Evolutionary conservation across 2,888 invertebrate genomes (phyloP), one percentile per base, ranked within the genome.

Genomic region (Tipula helvola): DNA sequence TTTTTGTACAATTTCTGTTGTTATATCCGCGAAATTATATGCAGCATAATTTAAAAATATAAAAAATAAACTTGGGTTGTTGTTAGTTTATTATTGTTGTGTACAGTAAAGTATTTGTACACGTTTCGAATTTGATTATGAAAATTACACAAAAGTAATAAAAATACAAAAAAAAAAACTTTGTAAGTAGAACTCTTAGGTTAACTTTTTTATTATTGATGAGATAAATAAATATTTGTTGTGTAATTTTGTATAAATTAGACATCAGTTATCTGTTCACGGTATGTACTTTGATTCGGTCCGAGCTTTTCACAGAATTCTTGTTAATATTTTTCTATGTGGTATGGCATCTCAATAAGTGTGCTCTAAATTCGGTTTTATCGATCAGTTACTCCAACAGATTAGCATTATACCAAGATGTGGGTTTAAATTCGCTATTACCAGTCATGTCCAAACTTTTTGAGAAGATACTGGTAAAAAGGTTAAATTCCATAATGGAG

Each of bases 1-100:
- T 28, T 71, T 71, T 71, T 71, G 28, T 71, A 71, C 71, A 18
- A 28, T 71, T 71, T 71, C 28, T 28, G 71, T 71, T 71, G 28
- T 71, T 71, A 71, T 71, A 71, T 71, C 71, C 71, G 71, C 71
- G 71, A 71, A 71, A 71, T 71, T 71, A 71, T 71, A 71, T 71
- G 71, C 71, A 71, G 71, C 71, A 71, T 71, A 71, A 71, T 71
- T 71, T 71, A 71, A 57, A 7, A 52, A 52, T 52, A 52, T n/a
- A 52, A 57, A 71, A 28, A 71, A 71, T 10, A 71, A 28, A 28
- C 28, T 71, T 71, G 71, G 71, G 28, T 71, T 71, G 71, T 71
- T 71, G 71, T 71, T 71, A 71, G 71, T 71, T 71, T 28, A 71
- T 28, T 71, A 28, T 71, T 71, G 71, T 71, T 71, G 71, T 10